Conservation (phyloP, 2,888 invertebrate genomes). For the Oeneis ivallda region DNA sequence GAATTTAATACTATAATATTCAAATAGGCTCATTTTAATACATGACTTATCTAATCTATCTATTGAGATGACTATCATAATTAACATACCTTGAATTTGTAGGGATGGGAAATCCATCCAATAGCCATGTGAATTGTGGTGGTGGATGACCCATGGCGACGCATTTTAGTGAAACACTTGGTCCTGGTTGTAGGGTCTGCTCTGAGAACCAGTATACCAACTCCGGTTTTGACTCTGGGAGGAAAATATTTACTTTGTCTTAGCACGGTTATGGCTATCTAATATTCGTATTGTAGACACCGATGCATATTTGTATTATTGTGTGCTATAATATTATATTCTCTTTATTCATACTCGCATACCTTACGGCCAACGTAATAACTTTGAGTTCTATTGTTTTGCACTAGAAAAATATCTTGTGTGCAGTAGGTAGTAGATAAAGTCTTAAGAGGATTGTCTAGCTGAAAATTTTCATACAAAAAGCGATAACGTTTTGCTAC, state of each 20-base stretch:
- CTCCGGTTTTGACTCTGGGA: conserved; percentile 92
- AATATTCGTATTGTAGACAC: too few relatives aligned
- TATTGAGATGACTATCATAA: too few relatives aligned
- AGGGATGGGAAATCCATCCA: conserved; percentile 93
- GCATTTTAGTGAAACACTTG: conserved; percentile 94
- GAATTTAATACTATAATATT: too few relatives aligned
- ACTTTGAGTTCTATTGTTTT: conserved; percentile 16
- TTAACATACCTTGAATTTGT: conserved; percentile 84
- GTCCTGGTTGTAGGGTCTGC: conserved; percentile 95
- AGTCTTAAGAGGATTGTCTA: too few relatives aligned
- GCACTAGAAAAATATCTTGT: conserved; percentile 27
- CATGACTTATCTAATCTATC: too few relatives aligned
- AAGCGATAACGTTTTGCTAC: too few relatives aligned
- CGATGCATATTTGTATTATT: too few relatives aligned
- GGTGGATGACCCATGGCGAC: conserved; percentile 97
- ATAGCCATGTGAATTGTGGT: conserved; percentile 94
- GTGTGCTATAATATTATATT: background rate
- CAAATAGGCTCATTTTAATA: too few relatives aligned
- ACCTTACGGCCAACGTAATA: conserved; percentile 11
- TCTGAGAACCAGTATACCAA: conserved; percentile 95
- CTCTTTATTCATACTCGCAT: conserved; percentile 4
- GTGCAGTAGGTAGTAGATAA: too few relatives aligned
- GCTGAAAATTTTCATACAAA: too few relatives aligned
- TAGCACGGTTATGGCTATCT: background rate
- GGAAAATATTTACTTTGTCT: conserved; percentile 30